Evolutionary conservation across 2,888 invertebrate genomes (phyloP), one percentile per base, ranked within the genome.

Genomic region (Lasioglossum calceatum): DNA sequence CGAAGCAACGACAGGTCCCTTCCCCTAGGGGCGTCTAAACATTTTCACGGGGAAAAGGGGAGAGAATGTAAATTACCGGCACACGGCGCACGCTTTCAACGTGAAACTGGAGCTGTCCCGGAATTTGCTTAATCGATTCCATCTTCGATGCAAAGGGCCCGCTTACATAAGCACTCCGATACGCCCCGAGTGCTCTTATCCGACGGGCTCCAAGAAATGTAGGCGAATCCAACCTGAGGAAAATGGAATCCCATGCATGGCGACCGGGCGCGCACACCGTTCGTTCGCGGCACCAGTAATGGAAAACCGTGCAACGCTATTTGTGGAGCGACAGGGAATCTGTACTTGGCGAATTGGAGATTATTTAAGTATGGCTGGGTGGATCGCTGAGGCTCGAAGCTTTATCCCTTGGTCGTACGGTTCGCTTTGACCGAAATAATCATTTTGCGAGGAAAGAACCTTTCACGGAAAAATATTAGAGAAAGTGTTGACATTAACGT

Each of bases 91-190:
- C n/a, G 50, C 70, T 77, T 70, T 39, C 77, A 50, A 47, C 70
- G 77, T 27, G 77, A 54, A 70, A 77, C 50, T 70, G 50, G 47
- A 27, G 50, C 70, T 54, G 50, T 42, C 50, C 36, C 39, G 39
- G 54, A 50, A 78, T 78, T 58, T 71, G 71, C 50, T 71, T 54
- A 71, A 78, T 78, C 78, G 78, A 78, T 71, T 78, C 70, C 70
- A 47, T 42, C 76, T 58, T 39, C 75, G 75, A 77, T 77, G 77
- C 77, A 77, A 47, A 77, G 64, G 36, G 64, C 42, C 42, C 71
- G 71, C 71, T 71, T 71, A 71, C 71, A 71, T 71, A 71, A 71
- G 71, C 64, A n/a, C 47, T 61, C 64, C 47, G 77, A 64, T 67
- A 67, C 42, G 77, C 23, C 5, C 47, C 64, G 44, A 47, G 64